These are phyloP conservation scores for Leucopsar rothschildi DNA, from an alignment of 2,113 vertebrate species.

Conservation along the genomic window DNA sequence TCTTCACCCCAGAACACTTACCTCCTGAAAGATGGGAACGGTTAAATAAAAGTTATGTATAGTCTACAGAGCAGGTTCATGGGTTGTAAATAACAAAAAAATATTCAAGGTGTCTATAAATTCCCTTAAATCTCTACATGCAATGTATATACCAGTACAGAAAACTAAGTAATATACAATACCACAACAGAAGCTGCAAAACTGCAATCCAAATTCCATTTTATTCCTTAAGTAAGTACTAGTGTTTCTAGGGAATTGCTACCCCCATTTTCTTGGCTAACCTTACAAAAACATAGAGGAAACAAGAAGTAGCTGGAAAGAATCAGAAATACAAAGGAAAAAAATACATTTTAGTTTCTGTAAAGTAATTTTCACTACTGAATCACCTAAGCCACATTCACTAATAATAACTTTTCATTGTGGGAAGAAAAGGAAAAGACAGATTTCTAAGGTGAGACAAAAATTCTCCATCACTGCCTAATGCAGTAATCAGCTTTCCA, in stretches of 20 bases:
- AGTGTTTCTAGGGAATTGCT: neutral
- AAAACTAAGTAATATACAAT: neutral
- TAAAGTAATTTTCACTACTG: neutral
- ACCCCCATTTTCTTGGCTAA: neutral
- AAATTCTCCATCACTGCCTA: neutral
- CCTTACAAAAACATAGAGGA: neutral
- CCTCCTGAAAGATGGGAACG: neutral
- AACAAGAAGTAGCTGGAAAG: neutral
- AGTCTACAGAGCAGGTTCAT: neutral
- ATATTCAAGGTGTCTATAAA: neutral
- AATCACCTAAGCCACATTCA: neutral
- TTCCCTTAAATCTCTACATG: neutral
- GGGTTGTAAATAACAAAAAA: neutral
- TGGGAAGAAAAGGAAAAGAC: neutral
- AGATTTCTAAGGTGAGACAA: neutral
- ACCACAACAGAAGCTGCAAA: neutral
- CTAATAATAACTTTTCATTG: neutral
- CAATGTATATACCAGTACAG: neutral
- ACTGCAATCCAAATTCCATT: neutral
- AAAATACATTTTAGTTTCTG: neutral
- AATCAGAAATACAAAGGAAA: neutral
- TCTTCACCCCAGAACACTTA: neutral
- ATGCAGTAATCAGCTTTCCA: neutral
- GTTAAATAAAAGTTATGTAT: neutral
- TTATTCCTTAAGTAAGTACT: neutral